These are phyloP conservation scores for Remorina albescens DNA, from an alignment of 2,797 vertebrate genomes.

Conservation along the genomic window DNA sequence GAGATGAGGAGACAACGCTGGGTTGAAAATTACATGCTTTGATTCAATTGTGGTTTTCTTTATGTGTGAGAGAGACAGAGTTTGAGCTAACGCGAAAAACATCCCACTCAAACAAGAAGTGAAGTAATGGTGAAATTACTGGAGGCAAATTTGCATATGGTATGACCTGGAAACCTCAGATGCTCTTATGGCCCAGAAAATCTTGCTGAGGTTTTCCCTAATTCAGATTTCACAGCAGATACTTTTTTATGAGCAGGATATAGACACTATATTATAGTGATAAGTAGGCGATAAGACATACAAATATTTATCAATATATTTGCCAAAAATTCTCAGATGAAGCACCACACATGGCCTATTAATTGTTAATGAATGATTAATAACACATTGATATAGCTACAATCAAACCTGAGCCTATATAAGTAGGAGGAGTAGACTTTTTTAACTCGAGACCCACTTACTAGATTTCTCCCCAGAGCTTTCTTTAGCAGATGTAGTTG, in stretches of 20 bases:
- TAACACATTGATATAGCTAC: background rate
- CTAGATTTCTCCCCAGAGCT: background rate
- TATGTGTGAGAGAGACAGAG: conserved; percentile 38
- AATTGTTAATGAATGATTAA: background rate
- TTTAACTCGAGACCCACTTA: no score
- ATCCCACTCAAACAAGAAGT: conserved; percentile 35
- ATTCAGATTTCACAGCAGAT: background rate
- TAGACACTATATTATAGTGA: background rate
- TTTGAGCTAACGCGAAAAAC: conserved; percentile 45
- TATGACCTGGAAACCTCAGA: conserved; percentile 47
- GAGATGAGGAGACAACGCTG: conserved; percentile 55
- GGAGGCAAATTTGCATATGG: conserved; percentile 29
- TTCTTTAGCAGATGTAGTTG: background rate
- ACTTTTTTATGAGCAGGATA: background rate
- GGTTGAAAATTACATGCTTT: conserved; percentile 74
- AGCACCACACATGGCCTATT: no score
- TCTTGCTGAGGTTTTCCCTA: background rate
- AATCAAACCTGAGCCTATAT: background rate
- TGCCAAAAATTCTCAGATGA: background rate
- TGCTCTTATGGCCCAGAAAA: conserved; percentile 33
- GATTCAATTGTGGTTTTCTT: conserved; percentile 68
- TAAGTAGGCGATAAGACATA: background rate
- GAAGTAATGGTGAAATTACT: conserved; percentile 15
- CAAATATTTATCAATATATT: background rate
- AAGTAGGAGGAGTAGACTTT: no score